phyloP scores from a whole-genome alignment of 2,113 vertebrate species.

The Cavia aperea region DNA sequence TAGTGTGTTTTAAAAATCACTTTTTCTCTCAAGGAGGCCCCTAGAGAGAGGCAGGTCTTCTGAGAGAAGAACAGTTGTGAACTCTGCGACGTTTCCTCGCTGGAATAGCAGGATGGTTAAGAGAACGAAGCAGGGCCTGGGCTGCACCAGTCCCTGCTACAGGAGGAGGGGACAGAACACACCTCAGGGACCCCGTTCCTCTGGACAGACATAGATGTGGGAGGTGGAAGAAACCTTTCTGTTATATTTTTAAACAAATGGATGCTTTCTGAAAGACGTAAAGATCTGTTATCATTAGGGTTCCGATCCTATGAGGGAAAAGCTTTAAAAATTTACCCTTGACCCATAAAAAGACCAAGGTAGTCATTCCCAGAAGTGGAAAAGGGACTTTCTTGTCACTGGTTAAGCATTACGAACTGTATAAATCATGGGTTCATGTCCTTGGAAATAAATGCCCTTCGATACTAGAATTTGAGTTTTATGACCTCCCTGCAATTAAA shows the following conservation, averaged over 20 bases:
- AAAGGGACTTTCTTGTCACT: not conserved
- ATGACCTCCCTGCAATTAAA: conserved; percentile 43
- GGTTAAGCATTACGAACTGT: not conserved
- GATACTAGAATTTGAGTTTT: conserved; percentile 50
- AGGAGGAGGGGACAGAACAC: too few relatives aligned
- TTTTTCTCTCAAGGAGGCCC: not conserved
- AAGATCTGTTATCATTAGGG: not conserved
- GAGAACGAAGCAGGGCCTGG: accelerated
- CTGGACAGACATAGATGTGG: not conserved
- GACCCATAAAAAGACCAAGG: not conserved
- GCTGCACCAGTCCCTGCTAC: accelerated
- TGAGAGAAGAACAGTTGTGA: not conserved
- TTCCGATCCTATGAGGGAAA: not conserved
- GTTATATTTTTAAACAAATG: not conserved
- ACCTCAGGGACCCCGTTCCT: not conserved
- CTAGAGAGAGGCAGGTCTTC: not conserved
- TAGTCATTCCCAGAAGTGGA: not conserved
- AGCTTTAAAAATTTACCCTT: not conserved
- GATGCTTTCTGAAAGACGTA: not conserved
- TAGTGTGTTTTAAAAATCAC: not conserved
- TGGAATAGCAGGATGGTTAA: accelerated
- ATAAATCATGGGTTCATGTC: not conserved
- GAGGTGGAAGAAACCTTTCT: not conserved
- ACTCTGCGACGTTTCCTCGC: not conserved
- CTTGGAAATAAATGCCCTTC: conserved; percentile 4